A percentile compares a stretch with the other conserved stretches of the same genome.
Evolutionary conservation across 92 coral and sea anemone species (phyloP).

Genomic region (Pocillopora grandis): DNA sequence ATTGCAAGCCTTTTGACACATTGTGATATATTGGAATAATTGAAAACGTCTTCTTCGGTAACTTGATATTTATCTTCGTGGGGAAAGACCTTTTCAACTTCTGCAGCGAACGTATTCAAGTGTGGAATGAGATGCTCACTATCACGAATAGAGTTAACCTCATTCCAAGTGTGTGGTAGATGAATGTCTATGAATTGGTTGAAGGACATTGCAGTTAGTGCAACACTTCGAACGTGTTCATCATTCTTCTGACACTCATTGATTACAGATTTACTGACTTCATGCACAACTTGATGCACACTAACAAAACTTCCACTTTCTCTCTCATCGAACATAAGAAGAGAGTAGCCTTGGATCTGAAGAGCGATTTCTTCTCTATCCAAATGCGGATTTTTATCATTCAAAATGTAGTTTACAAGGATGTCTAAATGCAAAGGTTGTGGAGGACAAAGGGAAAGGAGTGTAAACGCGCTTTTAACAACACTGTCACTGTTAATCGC

Average conservation of each 20-base stretch:
- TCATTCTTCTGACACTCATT: background rate
- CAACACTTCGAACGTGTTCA: constrained; percentile 2
- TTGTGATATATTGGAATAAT: background rate
- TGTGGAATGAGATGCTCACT: constrained; percentile 32
- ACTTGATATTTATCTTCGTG: background rate
- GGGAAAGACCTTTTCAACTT: background rate
- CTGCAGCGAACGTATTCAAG: constrained; percentile 12
- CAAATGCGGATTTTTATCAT: background rate
- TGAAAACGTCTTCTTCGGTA: background rate
- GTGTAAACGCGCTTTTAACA: background rate
- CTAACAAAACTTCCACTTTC: constrained; percentile 5
- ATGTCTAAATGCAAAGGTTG: background rate
- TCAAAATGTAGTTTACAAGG: background rate
- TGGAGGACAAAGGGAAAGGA: background rate
- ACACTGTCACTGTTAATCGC: background rate
- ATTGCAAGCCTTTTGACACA: background rate
- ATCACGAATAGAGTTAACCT: background rate
- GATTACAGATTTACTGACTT: constrained; percentile 7
- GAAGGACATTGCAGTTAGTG: constrained; percentile 10
- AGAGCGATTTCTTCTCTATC: constrained; percentile 33
- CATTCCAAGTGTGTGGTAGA: background rate
- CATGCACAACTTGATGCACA: constrained; percentile 49
- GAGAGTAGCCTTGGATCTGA: constrained; percentile 38
- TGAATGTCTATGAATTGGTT: constrained; percentile 19
- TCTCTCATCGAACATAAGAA: constrained; percentile 18